Base-by-base conservation (phyloP, 2,797 vertebrate species). In the Spondyliosoma cantharus region DNA sequence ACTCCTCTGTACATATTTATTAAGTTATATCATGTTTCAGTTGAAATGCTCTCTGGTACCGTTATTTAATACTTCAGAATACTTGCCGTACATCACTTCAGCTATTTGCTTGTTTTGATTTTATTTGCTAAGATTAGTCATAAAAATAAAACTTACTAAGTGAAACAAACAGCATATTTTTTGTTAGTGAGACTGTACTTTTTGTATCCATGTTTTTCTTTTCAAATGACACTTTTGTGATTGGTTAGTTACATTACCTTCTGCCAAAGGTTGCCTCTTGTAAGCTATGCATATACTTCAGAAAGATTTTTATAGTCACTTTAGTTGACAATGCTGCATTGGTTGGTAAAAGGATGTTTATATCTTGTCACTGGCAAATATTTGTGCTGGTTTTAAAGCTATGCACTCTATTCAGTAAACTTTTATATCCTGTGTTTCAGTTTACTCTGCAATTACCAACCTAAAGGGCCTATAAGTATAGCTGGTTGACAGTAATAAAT, bases 221-320 rank as follows among this genome's bases (percentile, higher is more conserved):
- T 71, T 70, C 19, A 50, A 74, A 70, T 73, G 29, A 54, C 81
- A 73, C 54, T 76, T 76, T 81, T 87, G 80, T 92, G 85, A 81
- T 71, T 53, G 57, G 81, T 74, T 85, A 71, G 64, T 80, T 78
- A 32, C 78, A 78, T 85, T 74, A 78, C 69, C 72, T 42, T 90
- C 81, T 91, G 86, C 93, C 93, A 88, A 89, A 78, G 79, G 89
- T 91, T 94, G 93, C 93, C 94, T 94, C 90, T 87, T 90, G 90
- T 91, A 90, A 93, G 86, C 92, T 94, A 94, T 94, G 93, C 94
- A 94, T 91, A 84, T 74, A 65, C 64, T 56, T 66, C n/a, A 74
- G 76, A 65, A 86, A 50, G 32, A 74, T 49, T 84, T 81, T 78
- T 71, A 79, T 25, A 52, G 85, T 83, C 82, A 90, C 87, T 87